These are phyloP conservation scores for Puffinus mauretanicus DNA, from an alignment of 2,113 vertebrate species.

Conservation along the genomic window DNA sequence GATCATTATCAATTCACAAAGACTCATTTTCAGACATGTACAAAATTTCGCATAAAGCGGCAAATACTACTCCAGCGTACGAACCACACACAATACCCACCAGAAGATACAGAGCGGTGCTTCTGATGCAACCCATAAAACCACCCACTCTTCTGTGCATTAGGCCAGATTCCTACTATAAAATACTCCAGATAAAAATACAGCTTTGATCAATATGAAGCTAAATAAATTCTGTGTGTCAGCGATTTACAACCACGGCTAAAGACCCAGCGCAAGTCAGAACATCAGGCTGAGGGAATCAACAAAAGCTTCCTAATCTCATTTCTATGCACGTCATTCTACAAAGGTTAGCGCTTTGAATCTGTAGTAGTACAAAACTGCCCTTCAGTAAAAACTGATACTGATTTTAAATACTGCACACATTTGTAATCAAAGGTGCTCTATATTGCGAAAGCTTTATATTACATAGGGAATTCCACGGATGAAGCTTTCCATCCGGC, in stretches of 20 bases:
- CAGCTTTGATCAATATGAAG: neutral
- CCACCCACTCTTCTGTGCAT: rapidly evolving
- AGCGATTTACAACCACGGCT: neutral
- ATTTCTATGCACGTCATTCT: neutral
- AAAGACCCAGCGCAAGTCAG: neutral
- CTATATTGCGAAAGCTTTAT: neutral
- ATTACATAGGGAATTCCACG: neutral
- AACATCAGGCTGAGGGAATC: neutral
- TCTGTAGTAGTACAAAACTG: rapidly evolving
- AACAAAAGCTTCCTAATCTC: neutral
- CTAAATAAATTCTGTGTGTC: neutral
- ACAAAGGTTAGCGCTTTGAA: rapidly evolving
- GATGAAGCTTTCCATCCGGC: neutral
- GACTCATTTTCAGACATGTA: rapidly evolving
- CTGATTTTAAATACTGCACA: neutral
- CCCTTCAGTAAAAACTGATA: neutral
- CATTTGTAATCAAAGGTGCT: neutral
- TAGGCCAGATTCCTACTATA: neutral
- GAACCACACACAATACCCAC: neutral
- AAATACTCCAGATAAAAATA: neutral
- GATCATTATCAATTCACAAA: neutral
- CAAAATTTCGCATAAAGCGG: rapidly evolving
- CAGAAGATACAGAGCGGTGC: rapidly evolving
- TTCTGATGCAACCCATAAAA: neutral
- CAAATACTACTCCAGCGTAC: rapidly evolving